These are phyloP conservation scores for Orthosia gothica DNA, from an alignment of 2,888 invertebrate genomes.

Conservation along the genomic window DNA sequence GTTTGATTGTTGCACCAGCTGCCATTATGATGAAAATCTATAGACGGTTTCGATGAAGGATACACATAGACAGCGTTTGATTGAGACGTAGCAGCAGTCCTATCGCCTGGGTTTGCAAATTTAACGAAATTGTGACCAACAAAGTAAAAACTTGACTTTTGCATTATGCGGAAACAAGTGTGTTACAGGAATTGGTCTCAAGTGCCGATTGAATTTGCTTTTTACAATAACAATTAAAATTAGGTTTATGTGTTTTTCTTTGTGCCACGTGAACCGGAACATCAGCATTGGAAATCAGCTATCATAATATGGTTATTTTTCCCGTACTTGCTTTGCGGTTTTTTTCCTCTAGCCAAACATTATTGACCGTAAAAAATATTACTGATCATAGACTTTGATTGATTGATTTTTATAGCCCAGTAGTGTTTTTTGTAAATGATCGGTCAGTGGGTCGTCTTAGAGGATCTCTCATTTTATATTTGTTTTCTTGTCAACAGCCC, in stretches of 20 bases:
- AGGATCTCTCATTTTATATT: too few relatives aligned
- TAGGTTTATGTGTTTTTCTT: background rate
- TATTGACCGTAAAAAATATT: background rate
- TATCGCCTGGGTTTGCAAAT: too few relatives aligned
- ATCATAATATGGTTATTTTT: background rate
- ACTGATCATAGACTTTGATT: background rate
- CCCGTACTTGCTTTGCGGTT: background rate
- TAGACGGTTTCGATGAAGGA: too few relatives aligned
- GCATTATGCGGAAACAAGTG: too few relatives aligned
- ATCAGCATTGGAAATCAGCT: background rate
- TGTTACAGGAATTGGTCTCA: too few relatives aligned
- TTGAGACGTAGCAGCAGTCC: too few relatives aligned
- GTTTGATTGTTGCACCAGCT: too few relatives aligned
- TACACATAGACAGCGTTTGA: too few relatives aligned
- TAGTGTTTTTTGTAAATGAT: too few relatives aligned
- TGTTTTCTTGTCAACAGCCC: constrained; percentile 90
- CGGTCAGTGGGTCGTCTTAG: too few relatives aligned
- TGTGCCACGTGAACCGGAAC: too few relatives aligned
- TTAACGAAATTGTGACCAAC: background rate
- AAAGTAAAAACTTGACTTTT: background rate
- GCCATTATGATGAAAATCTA: too few relatives aligned
- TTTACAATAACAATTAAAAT: background rate
- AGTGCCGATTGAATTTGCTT: background rate
- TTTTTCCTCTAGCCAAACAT: background rate
- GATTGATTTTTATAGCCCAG: background rate